Conservation (phyloP, 2,797 vertebrate genomes). For the Notolepis coatsorum region DNA sequence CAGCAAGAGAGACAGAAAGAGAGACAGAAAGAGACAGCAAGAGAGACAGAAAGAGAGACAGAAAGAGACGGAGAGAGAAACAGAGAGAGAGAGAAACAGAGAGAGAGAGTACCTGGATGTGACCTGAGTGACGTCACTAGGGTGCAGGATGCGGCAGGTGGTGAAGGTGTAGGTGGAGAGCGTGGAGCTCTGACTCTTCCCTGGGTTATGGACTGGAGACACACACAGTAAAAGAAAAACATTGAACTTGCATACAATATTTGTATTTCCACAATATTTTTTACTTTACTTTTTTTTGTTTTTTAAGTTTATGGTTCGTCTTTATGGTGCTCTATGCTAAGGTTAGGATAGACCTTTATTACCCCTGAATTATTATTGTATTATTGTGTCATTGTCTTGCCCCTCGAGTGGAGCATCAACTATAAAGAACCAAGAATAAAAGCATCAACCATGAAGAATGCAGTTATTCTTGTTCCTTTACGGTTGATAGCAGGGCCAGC, state of each 20-base stretch:
- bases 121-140: conserved; percentile 93
- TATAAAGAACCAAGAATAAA: neutral
- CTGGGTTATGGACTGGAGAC: conserved; percentile 88
- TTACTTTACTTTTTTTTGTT: no score
- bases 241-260: neutral
- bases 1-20: conserved; percentile 2
- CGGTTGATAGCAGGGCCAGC: no score
- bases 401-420: no score
- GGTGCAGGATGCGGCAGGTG: conserved; percentile 96
- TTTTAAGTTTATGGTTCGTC: no score
- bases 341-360: no score
- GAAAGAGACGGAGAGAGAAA: neutral
- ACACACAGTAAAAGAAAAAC: conserved; percentile 7
- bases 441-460: no score
- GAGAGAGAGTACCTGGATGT: conserved; percentile 87
- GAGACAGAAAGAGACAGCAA: neutral
- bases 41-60: conserved; percentile 9
- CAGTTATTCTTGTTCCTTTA: no score
- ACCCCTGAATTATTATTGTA: no score
- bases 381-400: no score
- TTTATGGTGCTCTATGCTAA: no score
- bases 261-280: neutral
- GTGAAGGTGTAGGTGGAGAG: conserved; percentile 97
- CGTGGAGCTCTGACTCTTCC: conserved; percentile 93
- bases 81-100: neutral